Base-by-base conservation (phyloP, 2,113 vertebrate species). In the Puffinus mauretanicus region DNA sequence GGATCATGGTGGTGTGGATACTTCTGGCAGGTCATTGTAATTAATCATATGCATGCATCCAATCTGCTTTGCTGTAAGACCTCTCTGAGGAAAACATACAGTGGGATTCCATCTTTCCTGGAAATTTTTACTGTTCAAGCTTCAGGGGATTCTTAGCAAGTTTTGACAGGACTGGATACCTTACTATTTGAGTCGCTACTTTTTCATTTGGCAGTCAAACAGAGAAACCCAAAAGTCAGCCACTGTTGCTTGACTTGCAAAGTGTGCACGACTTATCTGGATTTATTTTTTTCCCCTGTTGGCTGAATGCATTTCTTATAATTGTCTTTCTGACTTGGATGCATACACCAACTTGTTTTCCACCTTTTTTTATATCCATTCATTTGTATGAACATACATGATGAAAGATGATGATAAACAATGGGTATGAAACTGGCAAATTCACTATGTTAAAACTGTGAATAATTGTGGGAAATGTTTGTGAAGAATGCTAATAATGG, bases 91-190 rank as follows among this genome's bases (percentile, higher is more conserved):
- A 40, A 99, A 78, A 98, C 97, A 25, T 98, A 96, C 88, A 98
- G 96, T 6, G 97, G 98, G 72, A 99, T 97, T 44, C 98, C 98
- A 26, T 98, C 98, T 98, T 98, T 99, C 61, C 21, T 95, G 83
- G 99, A 99, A 60, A 98, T 96, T 10, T 70, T 97, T 94, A 99
- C 98, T 55, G 92, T 96, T 98, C 99, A 30, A 88, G 44, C 98
- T 98, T 97, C 60, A 61, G 85, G 70, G 76, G 38, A 94, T 99
- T 98, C 58, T 98, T 66, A 22, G 98, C 97, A 78, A 98, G 60
- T 93, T 99, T 98, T 85, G 98, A 76, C 34, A 69, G 55, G n/a
- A 51, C 30, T 62, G 51, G 17, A 27, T 83, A 47, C 62, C 57
- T 91, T 91, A 44, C 34, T 71, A 12, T 79, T 91, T 83, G 34